Percentiles rank a stretch among this genome's conserved stretches.
phyloP scores from a whole-genome alignment of 1,140 invertebrate species.

The Caligus rogercresseyi region DNA sequence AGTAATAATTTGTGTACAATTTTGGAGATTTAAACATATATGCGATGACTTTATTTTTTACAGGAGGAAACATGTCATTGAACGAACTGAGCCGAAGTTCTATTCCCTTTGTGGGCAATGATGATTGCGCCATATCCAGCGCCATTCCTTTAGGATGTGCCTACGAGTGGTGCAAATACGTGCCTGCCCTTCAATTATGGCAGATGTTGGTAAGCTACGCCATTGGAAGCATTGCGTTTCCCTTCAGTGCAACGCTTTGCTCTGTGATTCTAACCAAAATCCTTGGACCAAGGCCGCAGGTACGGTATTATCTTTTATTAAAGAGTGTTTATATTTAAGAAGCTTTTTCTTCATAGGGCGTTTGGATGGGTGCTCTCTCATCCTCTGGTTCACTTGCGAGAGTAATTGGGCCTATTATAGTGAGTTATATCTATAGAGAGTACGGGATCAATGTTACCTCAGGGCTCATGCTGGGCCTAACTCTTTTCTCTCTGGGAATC shows the following conservation, averaged over 20 bases:
- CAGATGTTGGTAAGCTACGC: constrained; percentile 21
- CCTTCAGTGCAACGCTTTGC: constrained; percentile 19
- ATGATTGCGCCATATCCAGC: background rate
- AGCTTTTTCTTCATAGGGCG: constrained; percentile 17
- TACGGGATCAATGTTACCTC: constrained; percentile 18
- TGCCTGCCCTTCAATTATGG: constrained; percentile 22
- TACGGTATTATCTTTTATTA: background rate
- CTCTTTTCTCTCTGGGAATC: background rate
- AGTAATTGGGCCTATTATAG: constrained; percentile 22
- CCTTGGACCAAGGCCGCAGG: constrained; percentile 21
- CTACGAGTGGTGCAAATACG: constrained; percentile 23
- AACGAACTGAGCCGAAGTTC: background rate
- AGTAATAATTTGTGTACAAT: too few species aligned
- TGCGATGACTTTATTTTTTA: background rate
- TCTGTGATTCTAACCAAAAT: constrained; percentile 23
- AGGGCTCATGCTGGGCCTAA: background rate
- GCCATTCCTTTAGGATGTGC: background rate
- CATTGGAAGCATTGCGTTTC: constrained; percentile 21
- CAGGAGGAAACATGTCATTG: background rate
- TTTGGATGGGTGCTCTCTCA: constrained; percentile 24
- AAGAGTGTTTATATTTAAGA: background rate
- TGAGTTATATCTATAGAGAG: constrained; percentile 22
- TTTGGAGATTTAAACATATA: too few species aligned
- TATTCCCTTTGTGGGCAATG: background rate
- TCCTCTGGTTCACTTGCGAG: constrained; percentile 22